phyloP scores from a whole-genome alignment of 2,888 invertebrate genomes.

The Pheosia gnoma region DNA sequence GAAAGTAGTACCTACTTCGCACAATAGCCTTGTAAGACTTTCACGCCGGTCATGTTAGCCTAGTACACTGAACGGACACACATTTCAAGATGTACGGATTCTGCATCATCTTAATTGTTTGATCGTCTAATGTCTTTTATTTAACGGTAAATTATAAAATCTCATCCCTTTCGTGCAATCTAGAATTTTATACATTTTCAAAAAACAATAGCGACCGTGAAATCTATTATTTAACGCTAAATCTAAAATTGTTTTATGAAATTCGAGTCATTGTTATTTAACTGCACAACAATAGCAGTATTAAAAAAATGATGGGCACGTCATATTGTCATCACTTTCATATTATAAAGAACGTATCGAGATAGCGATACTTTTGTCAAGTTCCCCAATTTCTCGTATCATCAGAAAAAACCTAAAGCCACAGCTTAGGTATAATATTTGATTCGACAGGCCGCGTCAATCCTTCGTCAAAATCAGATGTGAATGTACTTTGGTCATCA shows the following conservation, averaged over 20 bases:
- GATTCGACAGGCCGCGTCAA: background rate
- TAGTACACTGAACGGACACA: constrained; percentile 44
- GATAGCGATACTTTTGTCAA: no score
- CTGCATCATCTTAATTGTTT: constrained; percentile 7
- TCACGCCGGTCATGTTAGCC: constrained; percentile 59
- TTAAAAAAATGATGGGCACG: background rate
- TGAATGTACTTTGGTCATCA: background rate
- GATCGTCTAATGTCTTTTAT: background rate
- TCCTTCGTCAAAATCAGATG: background rate
- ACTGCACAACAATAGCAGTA: background rate
- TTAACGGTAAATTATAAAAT: background rate
- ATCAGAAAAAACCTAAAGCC: no score
- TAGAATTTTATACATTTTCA: constrained; percentile 2
- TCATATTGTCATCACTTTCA: background rate
- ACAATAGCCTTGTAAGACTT: constrained; percentile 58
- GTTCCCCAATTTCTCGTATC: no score
- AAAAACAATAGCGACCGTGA: background rate
- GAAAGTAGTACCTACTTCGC: constrained; percentile 58
- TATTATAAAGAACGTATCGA: background rate
- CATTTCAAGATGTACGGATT: constrained; percentile 22
- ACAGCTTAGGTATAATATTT: no score
- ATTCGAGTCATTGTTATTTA: background rate
- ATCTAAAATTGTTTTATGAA: constrained; percentile 3
- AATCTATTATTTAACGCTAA: background rate
- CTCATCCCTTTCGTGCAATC: background rate